phyloP scores from a whole-genome alignment of 2,113 vertebrate species.

The Centrocercus urophasianus region DNA sequence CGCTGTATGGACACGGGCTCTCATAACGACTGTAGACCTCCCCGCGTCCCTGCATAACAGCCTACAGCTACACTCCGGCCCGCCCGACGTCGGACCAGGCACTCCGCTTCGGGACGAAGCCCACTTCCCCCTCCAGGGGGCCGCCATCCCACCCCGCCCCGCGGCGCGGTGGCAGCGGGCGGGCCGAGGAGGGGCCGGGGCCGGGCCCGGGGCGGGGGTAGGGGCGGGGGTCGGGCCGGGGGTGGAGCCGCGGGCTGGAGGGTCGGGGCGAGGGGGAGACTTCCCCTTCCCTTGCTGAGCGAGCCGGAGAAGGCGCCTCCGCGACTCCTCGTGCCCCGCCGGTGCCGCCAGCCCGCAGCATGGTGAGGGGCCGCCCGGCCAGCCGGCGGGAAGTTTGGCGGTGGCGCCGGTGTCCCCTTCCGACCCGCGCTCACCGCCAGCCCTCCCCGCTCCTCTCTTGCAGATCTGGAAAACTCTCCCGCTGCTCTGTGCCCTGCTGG shows the following conservation, averaged over 20 bases:
- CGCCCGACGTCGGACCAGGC: too few relatives aligned
- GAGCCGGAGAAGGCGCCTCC: background rate
- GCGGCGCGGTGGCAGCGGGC: background rate
- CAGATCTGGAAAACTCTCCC: slow-evolving; percentile 76
- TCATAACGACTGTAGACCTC: too few relatives aligned
- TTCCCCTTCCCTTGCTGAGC: slow-evolving; percentile 20
- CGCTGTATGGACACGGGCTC: accelerated
- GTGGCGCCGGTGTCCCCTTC: background rate
- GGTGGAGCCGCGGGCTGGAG: slow-evolving; percentile 63
- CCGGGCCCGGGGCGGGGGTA: slow-evolving; percentile 23
- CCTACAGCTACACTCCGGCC: too few relatives aligned
- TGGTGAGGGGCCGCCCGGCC: background rate
- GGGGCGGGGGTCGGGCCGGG: slow-evolving; percentile 49
- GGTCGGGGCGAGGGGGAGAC: slow-evolving; percentile 57
- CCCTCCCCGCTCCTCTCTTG: slow-evolving; percentile 3
- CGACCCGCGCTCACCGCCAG: background rate
- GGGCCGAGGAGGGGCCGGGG: background rate
- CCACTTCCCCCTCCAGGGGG: too few relatives aligned
- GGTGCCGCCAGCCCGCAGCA: background rate
- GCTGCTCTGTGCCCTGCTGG: slow-evolving; percentile 66
- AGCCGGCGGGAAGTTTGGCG: slow-evolving; percentile 48
- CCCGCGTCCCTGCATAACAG: too few relatives aligned
- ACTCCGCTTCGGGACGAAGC: background rate
- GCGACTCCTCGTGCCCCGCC: background rate
- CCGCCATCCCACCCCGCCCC: too few relatives aligned